Evolutionary conservation across 2,888 invertebrate species (phyloP).

Genomic region (Drosophila conformis): DNA sequence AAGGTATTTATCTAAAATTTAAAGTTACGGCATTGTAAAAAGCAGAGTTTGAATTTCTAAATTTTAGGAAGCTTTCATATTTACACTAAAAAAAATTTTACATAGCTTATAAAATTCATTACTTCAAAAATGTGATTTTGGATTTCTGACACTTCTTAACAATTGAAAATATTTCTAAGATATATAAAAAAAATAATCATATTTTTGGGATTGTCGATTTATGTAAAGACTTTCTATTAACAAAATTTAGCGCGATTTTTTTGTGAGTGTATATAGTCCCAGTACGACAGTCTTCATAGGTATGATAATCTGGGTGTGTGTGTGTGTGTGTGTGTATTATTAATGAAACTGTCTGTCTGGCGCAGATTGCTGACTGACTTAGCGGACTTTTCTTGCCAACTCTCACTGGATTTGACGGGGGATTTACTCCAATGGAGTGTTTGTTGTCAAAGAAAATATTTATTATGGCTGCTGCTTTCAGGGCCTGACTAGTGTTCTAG

Average conservation of each 20-base stretch:
- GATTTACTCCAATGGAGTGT: constrained; percentile 69
- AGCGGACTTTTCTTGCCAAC: constrained; percentile 55
- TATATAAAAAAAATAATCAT: background rate
- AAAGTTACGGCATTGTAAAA: background rate
- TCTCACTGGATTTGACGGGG: constrained; percentile 61
- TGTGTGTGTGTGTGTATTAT: constrained; percentile 45
- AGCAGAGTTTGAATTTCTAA: background rate
- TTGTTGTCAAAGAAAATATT: constrained; percentile 41
- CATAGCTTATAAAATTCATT: background rate
- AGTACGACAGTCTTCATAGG: background rate
- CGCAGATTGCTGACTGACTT: constrained; percentile 59
- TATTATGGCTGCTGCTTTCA: constrained; percentile 7
- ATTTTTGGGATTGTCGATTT: background rate
- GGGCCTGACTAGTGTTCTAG: constrained; percentile 8
- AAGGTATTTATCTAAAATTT: background rate
- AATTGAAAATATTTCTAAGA: background rate
- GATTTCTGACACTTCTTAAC: too few relatives aligned
- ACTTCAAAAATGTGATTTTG: background rate
- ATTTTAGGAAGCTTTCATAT: background rate
- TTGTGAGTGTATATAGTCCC: background rate
- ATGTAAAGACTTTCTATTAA: background rate
- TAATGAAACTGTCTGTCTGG: constrained; percentile 63
- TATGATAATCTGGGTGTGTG: background rate
- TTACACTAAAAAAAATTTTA: background rate
- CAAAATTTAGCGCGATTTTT: background rate